Conservation (phyloP, 2,888 invertebrate genomes). For the Phytoseiulus persimilis region DNA sequence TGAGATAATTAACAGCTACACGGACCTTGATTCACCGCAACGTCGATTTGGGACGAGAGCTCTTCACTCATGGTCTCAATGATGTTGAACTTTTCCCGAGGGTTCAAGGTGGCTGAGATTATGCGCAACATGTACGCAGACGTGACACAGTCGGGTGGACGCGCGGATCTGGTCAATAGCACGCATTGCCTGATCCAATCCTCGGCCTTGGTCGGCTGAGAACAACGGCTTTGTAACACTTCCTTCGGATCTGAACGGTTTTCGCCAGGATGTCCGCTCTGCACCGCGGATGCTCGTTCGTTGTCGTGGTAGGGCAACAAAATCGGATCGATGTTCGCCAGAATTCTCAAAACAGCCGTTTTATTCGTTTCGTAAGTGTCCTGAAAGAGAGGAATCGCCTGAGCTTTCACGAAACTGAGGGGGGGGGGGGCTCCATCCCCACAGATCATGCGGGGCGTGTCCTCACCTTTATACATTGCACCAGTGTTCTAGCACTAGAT, state of each 20-base stretch:
- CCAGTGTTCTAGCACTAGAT: neutral
- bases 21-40: conserved; percentile 41
- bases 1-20: neutral
- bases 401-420: conserved; percentile 51
- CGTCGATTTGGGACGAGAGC: neutral
- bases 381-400: conserved; percentile 55
- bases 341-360: conserved; percentile 57
- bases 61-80: neutral
- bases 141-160: conserved; percentile 67
- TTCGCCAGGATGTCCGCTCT: too few species aligned
- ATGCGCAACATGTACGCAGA: conserved; percentile 60
- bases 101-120: conserved; percentile 45
- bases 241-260: too few species aligned
- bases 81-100: neutral
- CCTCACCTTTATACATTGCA: conserved; percentile 19
- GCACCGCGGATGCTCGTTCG: neutral
- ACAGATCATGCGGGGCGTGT: too few species aligned
- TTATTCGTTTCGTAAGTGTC: conserved; percentile 74
- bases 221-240: neutral
- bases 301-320: conserved; percentile 41
- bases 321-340: conserved; percentile 51
- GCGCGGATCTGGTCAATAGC: conserved; percentile 59
- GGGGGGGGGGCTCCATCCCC: too few species aligned
- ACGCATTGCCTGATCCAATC: conserved; percentile 41
- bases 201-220: conserved; percentile 21